Percentiles rank a stretch among this genome's conserved stretches.
phyloP scores from a whole-genome alignment of 1,140 invertebrate species.

The Drosophila jambulina region DNA sequence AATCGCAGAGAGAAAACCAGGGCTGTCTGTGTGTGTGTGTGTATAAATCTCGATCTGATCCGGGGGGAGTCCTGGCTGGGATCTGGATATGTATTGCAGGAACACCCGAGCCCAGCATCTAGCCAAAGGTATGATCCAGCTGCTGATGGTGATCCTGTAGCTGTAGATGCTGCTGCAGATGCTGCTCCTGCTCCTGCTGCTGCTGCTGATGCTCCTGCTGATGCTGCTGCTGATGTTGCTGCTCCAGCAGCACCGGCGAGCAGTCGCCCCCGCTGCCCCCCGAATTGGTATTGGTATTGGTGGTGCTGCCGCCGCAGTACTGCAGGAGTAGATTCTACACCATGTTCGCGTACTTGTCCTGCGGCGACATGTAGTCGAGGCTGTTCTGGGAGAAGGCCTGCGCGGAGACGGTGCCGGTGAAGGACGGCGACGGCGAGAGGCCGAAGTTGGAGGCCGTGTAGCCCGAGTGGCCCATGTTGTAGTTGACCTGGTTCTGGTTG shows the following conservation, averaged over 20 bases:
- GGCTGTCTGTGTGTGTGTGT: neutral
- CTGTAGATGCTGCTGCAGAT: constrained; percentile 1
- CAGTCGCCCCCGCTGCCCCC: constrained; percentile 40
- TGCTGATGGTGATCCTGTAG: constrained; percentile 33
- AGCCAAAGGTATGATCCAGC: constrained; percentile 33
- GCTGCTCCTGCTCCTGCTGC: neutral
- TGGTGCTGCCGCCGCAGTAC: constrained; percentile 74
- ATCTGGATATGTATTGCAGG: constrained; percentile 56
- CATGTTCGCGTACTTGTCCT: constrained; percentile 85
- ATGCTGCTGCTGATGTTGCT: neutral
- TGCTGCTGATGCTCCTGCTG: neutral
- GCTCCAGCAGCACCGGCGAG: constrained; percentile 20
- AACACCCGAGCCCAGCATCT: too few species aligned
- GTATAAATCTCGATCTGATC: neutral
- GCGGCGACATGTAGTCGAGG: constrained; percentile 85
- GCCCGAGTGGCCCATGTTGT: constrained; percentile 84
- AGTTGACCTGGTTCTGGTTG: constrained; percentile 85
- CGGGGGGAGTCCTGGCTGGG: neutral
- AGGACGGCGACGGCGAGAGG: constrained; percentile 77
- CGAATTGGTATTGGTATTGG: constrained; percentile 30
- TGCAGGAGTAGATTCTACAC: constrained; percentile 85
- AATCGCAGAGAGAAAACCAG: neutral
- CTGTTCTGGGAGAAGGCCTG: constrained; percentile 84
- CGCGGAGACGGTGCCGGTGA: constrained; percentile 80
- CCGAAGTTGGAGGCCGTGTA: constrained; percentile 83